Conservation (phyloP, 2,797 vertebrate species). For the Otolemur crassicaudatus region DNA sequence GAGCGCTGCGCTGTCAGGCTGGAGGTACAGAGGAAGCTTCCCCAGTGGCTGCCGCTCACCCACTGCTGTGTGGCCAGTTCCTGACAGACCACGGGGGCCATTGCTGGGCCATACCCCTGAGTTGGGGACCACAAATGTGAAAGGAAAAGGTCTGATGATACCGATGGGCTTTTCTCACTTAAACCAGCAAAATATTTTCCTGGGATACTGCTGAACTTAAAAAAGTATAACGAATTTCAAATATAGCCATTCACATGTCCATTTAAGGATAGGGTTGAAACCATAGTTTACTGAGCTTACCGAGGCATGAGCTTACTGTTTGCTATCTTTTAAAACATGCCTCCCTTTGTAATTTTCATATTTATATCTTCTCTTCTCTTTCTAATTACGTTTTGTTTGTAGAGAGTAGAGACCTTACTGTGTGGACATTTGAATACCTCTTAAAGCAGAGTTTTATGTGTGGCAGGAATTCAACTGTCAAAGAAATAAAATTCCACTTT, state of each 20-base stretch:
- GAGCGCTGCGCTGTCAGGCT: too few species aligned
- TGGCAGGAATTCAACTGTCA: background rate
- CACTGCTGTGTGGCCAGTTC: too few species aligned
- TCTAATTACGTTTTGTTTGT: background rate
- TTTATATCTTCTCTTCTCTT: background rate
- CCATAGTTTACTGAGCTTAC: background rate
- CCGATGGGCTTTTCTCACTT: background rate
- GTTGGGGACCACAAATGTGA: background rate
- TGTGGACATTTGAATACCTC: background rate
- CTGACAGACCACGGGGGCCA: too few species aligned
- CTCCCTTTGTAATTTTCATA: conserved; percentile 17
- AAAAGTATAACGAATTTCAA: background rate
- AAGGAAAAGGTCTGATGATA: background rate
- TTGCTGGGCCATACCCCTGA: too few species aligned
- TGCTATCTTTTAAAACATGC: conserved; percentile 10
- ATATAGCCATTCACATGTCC: background rate
- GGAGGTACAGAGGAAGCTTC: too few species aligned
- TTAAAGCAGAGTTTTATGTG: background rate
- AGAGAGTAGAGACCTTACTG: background rate
- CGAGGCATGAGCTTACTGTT: background rate
- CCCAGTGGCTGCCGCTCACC: too few species aligned
- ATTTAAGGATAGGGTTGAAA: background rate
- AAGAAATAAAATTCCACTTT: conserved; percentile 9
- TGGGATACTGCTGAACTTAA: background rate
- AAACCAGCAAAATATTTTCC: background rate